A percentile compares a stretch with the other conserved stretches of the same genome.
Evolutionary conservation across 2,888 invertebrate species (phyloP).

Genomic region (Eristalinus aeneus): DNA sequence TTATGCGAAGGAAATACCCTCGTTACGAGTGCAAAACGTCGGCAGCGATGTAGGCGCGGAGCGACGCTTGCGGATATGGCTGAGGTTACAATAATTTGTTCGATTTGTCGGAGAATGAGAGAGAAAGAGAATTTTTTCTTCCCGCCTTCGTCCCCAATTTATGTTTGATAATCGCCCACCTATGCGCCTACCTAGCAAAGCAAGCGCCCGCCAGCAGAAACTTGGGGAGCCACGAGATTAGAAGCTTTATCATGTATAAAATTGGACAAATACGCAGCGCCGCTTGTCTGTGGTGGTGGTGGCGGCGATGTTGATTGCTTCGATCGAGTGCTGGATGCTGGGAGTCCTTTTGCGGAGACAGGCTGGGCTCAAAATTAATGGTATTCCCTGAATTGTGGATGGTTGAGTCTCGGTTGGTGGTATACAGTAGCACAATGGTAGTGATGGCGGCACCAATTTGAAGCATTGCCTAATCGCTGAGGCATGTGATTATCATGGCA

Average conservation of each 20-base stretch:
- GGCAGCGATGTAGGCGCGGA: not conserved
- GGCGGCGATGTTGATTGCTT: slow-evolving; percentile 32
- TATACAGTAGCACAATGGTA: not conserved
- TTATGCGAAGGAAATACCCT: slow-evolving; percentile 5
- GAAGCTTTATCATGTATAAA: slow-evolving; percentile 48
- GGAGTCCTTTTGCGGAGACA: not conserved
- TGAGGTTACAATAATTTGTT: slow-evolving; percentile 43
- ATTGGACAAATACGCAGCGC: slow-evolving; percentile 40
- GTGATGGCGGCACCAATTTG: not conserved
- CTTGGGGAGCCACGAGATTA: slow-evolving; percentile 23
- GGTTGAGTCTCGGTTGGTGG: not conserved
- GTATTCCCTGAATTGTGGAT: slow-evolving; percentile 20
- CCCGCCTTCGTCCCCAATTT: not conserved
- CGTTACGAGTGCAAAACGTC: not conserved
- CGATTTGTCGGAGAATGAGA: slow-evolving; percentile 13
- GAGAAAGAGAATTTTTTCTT: not conserved
- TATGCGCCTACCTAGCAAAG: slow-evolving; percentile 4
- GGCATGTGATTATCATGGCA: slow-evolving; percentile 58
- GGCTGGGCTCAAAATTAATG: slow-evolving; percentile 23
- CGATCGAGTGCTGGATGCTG: slow-evolving; percentile 10
- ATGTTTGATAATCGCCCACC: slow-evolving; percentile 44
- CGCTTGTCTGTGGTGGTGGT: slow-evolving; percentile 15
- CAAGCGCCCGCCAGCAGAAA: not conserved
- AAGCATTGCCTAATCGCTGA: slow-evolving; percentile 46
- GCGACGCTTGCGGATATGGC: not conserved